phyloP scores from a whole-genome alignment of 2,797 vertebrate genomes.

The Anniella stebbinsi region DNA sequence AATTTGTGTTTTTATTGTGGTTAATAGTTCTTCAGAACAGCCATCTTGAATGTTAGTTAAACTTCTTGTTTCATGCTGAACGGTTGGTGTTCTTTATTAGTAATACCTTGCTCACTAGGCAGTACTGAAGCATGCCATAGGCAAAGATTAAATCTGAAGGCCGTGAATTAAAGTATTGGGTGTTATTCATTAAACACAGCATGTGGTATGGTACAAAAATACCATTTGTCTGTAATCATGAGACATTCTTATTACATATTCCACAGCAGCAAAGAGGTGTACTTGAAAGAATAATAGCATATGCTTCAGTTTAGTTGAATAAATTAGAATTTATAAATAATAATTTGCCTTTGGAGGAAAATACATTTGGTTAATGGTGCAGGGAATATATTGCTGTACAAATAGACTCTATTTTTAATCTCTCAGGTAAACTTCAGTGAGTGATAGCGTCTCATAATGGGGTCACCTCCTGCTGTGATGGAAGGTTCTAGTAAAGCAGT shows the following conservation, averaged over 20 bases:
- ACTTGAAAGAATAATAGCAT: neutral
- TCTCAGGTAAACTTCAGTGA: constrained; percentile 71
- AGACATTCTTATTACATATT: neutral
- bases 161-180: neutral
- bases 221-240: neutral
- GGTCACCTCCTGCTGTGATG: constrained; percentile 67
- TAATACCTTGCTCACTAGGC: accelerated
- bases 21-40: neutral
- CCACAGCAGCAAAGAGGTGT: neutral
- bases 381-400: constrained; percentile 59
- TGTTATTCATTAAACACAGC: neutral
- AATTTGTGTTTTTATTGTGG: neutral
- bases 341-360: constrained; percentile 11
- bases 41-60: accelerated
- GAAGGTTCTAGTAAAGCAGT: constrained; percentile 67
- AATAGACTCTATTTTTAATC: constrained; percentile 73
- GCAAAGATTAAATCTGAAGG: neutral
- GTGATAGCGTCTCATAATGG: constrained; percentile 67
- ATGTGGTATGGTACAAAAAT: neutral
- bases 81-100: accelerated
- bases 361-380: constrained; percentile 22
- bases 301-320: neutral
- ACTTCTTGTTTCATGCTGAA: neutral
- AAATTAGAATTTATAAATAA: neutral
- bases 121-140: neutral